Percentiles rank a stretch among this genome's conserved stretches.
Conservation (phyloP, 2,113 vertebrate genomes). For the Oncorhynchus nerka region DNA sequence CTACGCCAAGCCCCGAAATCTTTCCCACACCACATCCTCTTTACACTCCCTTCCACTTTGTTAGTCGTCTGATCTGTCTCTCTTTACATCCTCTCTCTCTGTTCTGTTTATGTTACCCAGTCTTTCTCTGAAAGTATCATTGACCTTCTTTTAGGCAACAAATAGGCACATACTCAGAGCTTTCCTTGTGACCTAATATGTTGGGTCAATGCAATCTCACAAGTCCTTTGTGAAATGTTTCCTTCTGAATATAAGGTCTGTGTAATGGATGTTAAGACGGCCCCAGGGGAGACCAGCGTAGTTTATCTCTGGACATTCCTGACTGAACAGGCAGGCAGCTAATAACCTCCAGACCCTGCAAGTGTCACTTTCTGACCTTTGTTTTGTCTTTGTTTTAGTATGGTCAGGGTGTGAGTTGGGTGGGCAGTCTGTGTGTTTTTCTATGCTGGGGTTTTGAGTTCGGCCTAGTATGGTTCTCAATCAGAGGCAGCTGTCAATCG, state of each 20-base stretch:
- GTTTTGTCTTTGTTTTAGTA: too few species aligned
- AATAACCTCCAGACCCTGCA: neutral
- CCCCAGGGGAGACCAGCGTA: constrained; percentile 4
- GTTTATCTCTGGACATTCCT: constrained; percentile 44
- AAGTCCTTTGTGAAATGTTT: constrained; percentile 55
- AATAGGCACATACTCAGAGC: constrained; percentile 61
- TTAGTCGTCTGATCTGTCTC: constrained; percentile 36
- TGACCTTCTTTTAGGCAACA: constrained; percentile 28
- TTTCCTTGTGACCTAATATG: constrained; percentile 50
- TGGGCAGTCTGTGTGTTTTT: too few species aligned
- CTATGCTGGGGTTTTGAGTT: too few species aligned
- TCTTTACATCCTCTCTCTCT: constrained; percentile 23
- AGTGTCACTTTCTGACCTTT: too few species aligned
- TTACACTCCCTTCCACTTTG: neutral
- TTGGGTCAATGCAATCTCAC: constrained; percentile 57
- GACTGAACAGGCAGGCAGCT: constrained; percentile 28
- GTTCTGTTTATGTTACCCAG: constrained; percentile 22
- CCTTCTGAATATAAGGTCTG: constrained; percentile 46
- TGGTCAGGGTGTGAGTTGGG: too few species aligned
- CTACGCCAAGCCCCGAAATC: neutral
- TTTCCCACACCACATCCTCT: constrained; percentile 25
- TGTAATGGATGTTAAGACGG: constrained; percentile 28
- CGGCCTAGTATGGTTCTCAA: too few species aligned
- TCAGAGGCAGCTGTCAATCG: too few species aligned
- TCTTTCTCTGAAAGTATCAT: constrained; percentile 14